Base-by-base conservation (phyloP, 2,888 invertebrate species). In the Adelognathus sp. region DNA sequence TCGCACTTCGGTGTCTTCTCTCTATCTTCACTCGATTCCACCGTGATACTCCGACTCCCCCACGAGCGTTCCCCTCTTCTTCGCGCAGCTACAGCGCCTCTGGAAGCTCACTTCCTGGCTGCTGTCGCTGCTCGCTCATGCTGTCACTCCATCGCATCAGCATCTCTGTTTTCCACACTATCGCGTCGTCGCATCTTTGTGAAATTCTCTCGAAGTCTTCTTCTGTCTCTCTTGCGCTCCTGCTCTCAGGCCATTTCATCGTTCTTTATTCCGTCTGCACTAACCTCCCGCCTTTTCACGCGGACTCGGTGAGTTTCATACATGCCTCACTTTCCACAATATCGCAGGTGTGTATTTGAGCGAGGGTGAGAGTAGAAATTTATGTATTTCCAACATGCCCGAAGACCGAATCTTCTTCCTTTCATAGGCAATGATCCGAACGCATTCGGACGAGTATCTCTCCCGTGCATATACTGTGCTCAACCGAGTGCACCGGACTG, bases 131-230 rank as follows among this genome's bases (percentile, higher is more conserved):
- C 74, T 84, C 82, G 82, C 84, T 85, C 86, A 83, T 84, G 73
- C 86, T 82, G 84, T 85, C 88, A 86, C 87, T 87, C 86, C 87
- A 85, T 86, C 87, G 80, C 88, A 88, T 89, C 90, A 84, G 83
- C 88, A 88, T 88, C 88, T 88, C 86, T 84, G 83, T 85, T 87
- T 84, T 85, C 83, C 83, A 81, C 85, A 83, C 82, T 86, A 88
- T 88, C 87, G 83, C 80, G 73, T 69, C 81, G 81, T 86, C 87
- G 71, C 85, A 88, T 87, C 87, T 84, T 81, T 76, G 72, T 67
- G 54, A 60, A 75, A 70, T 61, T 74, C 77, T 72, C 60, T 29
- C n/a, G 74, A 70, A 69, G 76, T 73, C 60, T 69, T 56, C 24
- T 50, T 24, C 11, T 11, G 24, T 44, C 52, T 69, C 60, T 58